Base-by-base conservation (phyloP, 2,113 vertebrate species). In the Brachyhypopomus occidentalis region DNA sequence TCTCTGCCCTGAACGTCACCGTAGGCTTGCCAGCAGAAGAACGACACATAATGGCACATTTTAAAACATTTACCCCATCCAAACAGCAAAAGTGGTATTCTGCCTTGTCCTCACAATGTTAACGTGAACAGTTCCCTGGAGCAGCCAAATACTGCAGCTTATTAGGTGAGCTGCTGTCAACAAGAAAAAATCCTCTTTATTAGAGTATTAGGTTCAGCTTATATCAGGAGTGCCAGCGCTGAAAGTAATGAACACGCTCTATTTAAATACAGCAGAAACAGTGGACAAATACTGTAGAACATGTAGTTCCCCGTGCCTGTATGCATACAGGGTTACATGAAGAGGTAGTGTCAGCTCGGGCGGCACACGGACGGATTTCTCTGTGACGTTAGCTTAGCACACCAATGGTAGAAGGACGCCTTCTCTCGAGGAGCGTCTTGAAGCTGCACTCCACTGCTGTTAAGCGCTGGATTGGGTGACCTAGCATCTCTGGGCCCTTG, bases 1-100 rank as follows among this genome's bases (percentile, higher is more conserved):
- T 66, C 30, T 77, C 20, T 83, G 75, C 64, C 70, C 60, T 78
- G 62, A 66, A 60, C 34, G 30, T 78, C 67, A 56, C 66, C 16
- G 19, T 14, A 22, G 60, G 5, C 9, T 52, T 14, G 3, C 45
- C 45, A 14, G 45, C 45, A 52, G 11, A 52, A 52, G 45, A 11
- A 52, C 12, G 12, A 14, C 5, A 52, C 41, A 45, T 45, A 45
- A 45, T 1, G 12, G 45, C 12, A 0, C 2, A 52, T 52, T 52
- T 52, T 52, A 52, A 52, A 52, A 52, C n/a, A n/a, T 52, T 14
- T 0, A 52, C 14, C 7, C 45, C 45, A 52, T 52, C 45, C 41
- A 48, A 48, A 48, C 41, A 52, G 45, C 12, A 52, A 11, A 52
- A 52, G 45, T 1, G 1, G 5, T 30, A 2, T 30, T 30, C 5